Conservation (phyloP, 1,140 invertebrate species). For the Chymomyza costata region DNA sequence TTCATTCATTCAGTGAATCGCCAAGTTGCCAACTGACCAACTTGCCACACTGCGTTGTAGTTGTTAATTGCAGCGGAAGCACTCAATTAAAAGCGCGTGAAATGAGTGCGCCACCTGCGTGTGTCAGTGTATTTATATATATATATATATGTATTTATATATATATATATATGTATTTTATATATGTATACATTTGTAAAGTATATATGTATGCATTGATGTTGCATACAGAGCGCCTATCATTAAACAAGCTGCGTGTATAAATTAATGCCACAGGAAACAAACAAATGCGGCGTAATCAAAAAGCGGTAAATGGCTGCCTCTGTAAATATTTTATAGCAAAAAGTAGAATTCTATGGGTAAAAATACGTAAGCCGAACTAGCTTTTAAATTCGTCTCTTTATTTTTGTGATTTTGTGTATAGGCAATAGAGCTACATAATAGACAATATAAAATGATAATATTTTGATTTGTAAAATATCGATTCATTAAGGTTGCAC, state of each 20-base stretch:
- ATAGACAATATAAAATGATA: no score
- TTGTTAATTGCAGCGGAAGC: slow-evolving; percentile 73
- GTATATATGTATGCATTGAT: no score
- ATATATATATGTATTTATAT: background rate
- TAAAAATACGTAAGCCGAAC: no score
- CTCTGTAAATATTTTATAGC: slow-evolving; percentile 65
- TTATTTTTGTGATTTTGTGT: no score
- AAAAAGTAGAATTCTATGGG: slow-evolving; percentile 22
- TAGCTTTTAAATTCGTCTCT: no score
- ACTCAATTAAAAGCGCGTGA: slow-evolving; percentile 73
- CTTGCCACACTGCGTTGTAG: slow-evolving; percentile 55
- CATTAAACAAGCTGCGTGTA: slow-evolving; percentile 32
- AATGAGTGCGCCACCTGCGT: slow-evolving; percentile 63
- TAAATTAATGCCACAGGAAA: slow-evolving; percentile 68
- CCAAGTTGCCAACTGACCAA: slow-evolving; percentile 20
- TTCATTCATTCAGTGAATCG: slow-evolving; percentile 22
- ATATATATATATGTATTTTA: background rate
- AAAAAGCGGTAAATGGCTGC: slow-evolving; percentile 68
- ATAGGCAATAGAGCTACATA: no score
- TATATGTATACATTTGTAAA: no score
- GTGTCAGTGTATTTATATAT: slow-evolving; percentile 3
- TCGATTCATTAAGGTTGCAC: no score
- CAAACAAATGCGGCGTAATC: slow-evolving; percentile 71
- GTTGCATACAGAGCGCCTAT: slow-evolving; percentile 30
- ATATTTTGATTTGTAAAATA: no score